These are phyloP conservation scores for Epizoanthus scotinus DNA, from an alignment of 92 coral and sea anemone species.

Conservation along the genomic window DNA sequence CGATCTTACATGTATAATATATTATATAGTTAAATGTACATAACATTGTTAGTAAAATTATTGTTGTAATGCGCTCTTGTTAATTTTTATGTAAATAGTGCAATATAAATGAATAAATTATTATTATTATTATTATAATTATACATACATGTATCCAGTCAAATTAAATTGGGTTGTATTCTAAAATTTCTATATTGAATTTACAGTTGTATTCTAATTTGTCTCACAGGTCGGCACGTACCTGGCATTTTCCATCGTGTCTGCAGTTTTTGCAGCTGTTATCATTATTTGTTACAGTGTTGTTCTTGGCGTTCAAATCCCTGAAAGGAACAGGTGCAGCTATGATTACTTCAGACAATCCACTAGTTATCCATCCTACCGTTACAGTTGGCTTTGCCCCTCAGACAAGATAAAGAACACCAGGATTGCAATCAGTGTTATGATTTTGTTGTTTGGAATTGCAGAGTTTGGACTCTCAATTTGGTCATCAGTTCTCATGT, in stretches of 20 bases:
- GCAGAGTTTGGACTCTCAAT: conserved; percentile 37
- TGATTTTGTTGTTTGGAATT: conserved; percentile 31
- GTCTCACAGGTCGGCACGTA: conserved; percentile 23
- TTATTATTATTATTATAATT: too few species aligned
- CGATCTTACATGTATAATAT: too few species aligned
- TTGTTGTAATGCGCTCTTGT: too few species aligned
- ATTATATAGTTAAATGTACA: too few species aligned
- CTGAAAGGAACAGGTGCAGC: neutral
- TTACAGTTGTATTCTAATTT: neutral
- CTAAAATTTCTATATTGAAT: neutral
- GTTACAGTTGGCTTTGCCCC: too few species aligned
- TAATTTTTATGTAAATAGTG: too few species aligned
- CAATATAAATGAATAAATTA: too few species aligned
- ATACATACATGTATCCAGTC: too few species aligned
- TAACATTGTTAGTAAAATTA: too few species aligned
- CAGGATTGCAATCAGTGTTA: conserved; percentile 38
- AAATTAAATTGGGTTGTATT: too few species aligned
- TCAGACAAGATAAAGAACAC: neutral
- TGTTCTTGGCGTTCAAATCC: conserved; percentile 3
- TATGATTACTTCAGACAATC: too few species aligned
- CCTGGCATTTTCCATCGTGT: conserved; percentile 38
- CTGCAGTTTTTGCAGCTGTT: conserved; percentile 36
- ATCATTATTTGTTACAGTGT: conserved; percentile 34
- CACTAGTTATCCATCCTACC: too few species aligned
- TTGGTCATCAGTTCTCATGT: conserved; percentile 34